Evolutionary conservation across 2,797 vertebrate genomes (phyloP).

Genomic region (Vipera ursinii): DNA sequence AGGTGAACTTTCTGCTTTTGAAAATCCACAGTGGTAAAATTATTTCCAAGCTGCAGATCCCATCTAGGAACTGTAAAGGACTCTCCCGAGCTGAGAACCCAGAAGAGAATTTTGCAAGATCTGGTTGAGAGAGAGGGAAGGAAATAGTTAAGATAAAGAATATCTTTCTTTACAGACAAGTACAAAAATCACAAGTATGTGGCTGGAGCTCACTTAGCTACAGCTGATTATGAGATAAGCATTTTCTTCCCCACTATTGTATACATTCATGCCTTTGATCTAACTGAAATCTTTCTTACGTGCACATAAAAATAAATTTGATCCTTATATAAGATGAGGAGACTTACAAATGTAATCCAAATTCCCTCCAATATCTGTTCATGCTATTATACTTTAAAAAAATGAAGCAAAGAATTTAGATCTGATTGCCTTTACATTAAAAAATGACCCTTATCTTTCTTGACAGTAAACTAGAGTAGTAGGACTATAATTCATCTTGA

Average conservation of each 20-base stretch:
- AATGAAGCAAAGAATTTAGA: not conserved
- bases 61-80: not conserved
- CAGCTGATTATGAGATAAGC: not conserved
- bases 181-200: not conserved
- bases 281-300: not conserved
- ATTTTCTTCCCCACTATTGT: too few relatives aligned
- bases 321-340: not conserved
- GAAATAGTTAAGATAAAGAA: not conserved
- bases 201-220: not conserved
- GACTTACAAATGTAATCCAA: not conserved
- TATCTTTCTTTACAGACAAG: too few relatives aligned
- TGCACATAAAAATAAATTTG: not conserved
- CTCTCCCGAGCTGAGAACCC: not conserved
- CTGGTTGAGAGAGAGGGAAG: not conserved
- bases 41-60: slow-evolving; percentile 23
- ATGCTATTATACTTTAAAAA: not conserved
- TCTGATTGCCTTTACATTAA: not conserved
- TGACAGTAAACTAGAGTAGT: not conserved
- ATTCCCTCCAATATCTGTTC: not conserved
- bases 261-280: not conserved
- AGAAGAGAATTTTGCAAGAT: not conserved
- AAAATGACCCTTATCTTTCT: not conserved
- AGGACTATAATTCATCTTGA: not conserved
- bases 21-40: rapidly evolving
- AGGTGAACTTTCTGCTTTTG: not conserved